These are phyloP conservation scores for Gopherus flavomarginatus DNA, from an alignment of 2,113 vertebrate species.

Conservation along the genomic window DNA sequence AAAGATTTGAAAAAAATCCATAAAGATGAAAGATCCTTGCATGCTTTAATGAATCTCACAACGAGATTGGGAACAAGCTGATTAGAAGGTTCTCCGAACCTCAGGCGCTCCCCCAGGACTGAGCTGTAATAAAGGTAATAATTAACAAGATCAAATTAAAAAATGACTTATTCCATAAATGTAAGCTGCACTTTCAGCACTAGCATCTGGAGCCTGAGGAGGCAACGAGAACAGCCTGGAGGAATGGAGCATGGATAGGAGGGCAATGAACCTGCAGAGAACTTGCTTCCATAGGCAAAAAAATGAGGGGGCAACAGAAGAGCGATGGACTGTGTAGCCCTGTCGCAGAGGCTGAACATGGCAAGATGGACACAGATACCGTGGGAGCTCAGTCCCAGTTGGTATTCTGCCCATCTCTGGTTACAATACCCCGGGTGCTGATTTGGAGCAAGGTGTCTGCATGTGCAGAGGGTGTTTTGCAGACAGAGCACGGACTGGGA, in stretches of 20 bases:
- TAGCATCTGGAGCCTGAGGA: neutral
- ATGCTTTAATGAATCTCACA: conserved; percentile 64
- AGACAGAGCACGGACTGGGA: no score
- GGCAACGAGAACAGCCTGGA: conserved; percentile 39
- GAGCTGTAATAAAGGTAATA: conserved; percentile 60
- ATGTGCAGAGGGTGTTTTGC: no score
- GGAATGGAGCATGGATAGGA: conserved; percentile 23
- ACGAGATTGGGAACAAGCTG: conserved; percentile 65
- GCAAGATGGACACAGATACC: neutral
- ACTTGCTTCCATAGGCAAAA: neutral
- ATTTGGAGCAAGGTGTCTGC: neutral
- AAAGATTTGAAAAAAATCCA: conserved; percentile 29
- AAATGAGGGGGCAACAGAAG: neutral
- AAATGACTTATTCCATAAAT: conserved; percentile 62
- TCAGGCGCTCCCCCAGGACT: conserved; percentile 7
- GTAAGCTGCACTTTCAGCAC: conserved; percentile 25
- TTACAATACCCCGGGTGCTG: neutral
- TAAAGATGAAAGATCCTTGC: conserved; percentile 63
- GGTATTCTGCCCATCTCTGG: neutral
- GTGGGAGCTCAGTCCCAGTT: neutral
- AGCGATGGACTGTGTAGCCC: neutral
- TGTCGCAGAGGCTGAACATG: neutral
- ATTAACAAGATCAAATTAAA: conserved; percentile 67
- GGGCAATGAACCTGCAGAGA: neutral
- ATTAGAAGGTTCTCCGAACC: conserved; percentile 64